These are phyloP conservation scores for Calameuta pallipes DNA, from an alignment of 2,888 invertebrate species.

Conservation along the genomic window DNA sequence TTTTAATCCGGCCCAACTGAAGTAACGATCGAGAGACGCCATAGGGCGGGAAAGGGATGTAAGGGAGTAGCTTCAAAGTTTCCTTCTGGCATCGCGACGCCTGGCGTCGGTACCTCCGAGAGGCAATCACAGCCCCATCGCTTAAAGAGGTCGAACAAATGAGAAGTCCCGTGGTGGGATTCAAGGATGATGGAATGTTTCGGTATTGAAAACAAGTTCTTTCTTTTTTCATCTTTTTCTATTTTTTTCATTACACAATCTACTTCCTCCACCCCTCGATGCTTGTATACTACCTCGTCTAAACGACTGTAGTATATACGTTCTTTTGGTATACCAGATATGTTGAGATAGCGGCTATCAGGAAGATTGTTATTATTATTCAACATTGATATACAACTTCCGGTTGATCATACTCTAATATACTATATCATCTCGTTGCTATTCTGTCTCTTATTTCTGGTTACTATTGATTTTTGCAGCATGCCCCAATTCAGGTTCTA, in stretches of 20 bases:
- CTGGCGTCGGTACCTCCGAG: constrained; percentile 15
- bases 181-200: constrained; percentile 7
- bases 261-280: background rate
- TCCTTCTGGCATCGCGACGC: constrained; percentile 14
- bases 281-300: background rate
- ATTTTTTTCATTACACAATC: background rate
- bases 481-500: background rate
- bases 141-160: constrained; percentile 23
- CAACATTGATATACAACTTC: constrained; percentile 63
- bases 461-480: constrained; percentile 26
- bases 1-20: constrained; percentile 13
- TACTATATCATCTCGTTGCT: constrained; percentile 26
- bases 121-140: constrained; percentile 24
- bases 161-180: constrained; percentile 17
- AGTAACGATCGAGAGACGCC: background rate
- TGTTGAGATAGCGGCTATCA: background rate
- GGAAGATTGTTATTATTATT: constrained; percentile 49
- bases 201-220: background rate
- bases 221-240: background rate
- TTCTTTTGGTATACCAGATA: background rate
- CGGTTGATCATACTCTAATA: constrained; percentile 42
- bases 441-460: constrained; percentile 33
- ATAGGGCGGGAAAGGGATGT: constrained; percentile 7
- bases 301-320: background rate
- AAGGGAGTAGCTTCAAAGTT: constrained; percentile 15